These are phyloP conservation scores for Ophion slaviceki DNA, from an alignment of 2,888 invertebrate genomes.

Conservation along the genomic window DNA sequence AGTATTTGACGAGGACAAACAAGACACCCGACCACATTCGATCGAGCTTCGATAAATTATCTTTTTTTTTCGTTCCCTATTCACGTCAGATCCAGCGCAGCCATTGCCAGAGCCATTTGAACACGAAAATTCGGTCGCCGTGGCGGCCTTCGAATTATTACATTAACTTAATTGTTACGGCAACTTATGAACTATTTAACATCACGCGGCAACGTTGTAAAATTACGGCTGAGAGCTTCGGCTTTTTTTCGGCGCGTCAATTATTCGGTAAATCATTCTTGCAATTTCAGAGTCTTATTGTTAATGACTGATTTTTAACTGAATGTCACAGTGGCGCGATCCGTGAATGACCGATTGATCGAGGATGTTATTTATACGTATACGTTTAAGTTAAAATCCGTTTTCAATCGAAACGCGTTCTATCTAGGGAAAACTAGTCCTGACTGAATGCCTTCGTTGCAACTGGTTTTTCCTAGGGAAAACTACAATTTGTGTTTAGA, in stretches of 20 bases:
- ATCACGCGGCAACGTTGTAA: constrained; percentile 68
- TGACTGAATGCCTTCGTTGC: not conserved
- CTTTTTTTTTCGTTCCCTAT: not conserved
- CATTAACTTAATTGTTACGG: constrained; percentile 50
- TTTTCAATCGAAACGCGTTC: not conserved
- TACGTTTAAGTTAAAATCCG: not conserved
- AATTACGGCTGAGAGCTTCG: constrained; percentile 49
- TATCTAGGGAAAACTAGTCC: not conserved
- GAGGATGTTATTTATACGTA: constrained; percentile 34
- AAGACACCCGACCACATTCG: too few relatives aligned
- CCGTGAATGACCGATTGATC: constrained; percentile 51
- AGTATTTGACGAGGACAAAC: too few relatives aligned
- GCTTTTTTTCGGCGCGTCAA: constrained; percentile 40
- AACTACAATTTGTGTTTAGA: not conserved
- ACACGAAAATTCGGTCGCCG: constrained; percentile 26
- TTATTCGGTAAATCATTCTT: constrained; percentile 48
- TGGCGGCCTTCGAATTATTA: constrained; percentile 33
- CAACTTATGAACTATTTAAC: constrained; percentile 69
- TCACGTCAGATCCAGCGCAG: constrained; percentile 52
- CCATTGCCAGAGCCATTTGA: constrained; percentile 68
- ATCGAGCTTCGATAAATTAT: not conserved
- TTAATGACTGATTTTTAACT: constrained; percentile 63
- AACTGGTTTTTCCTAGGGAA: not conserved
- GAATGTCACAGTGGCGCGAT: constrained; percentile 57
- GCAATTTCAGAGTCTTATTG: constrained; percentile 52